Evolutionary conservation across 2,888 invertebrate genomes (phyloP), one percentile per base, ranked within the genome.

Genomic region (Drosophila falleni): DNA sequence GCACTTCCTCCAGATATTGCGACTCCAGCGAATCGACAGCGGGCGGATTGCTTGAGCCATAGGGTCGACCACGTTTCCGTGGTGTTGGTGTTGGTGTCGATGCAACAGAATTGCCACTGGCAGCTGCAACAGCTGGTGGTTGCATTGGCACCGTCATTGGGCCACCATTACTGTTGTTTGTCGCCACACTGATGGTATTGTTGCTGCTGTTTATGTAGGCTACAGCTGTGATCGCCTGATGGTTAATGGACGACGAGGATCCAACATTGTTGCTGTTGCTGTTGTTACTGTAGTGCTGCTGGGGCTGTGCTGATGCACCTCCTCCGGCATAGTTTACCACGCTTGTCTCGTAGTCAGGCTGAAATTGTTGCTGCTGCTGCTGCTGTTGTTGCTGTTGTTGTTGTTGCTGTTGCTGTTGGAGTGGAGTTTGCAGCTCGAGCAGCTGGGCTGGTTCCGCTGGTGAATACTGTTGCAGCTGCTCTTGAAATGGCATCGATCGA

Each of bases 351-450:
- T 72, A 76, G 46, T 63, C 61, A 23, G 71, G 39, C 19, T 78
- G 78, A 55, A 74, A 74, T 31, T 70, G 37, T n/a, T 37, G 73
- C 9, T 82, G 85, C 1, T n/a, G n/a, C n/a, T 85, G 75, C 5
- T 82, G 85, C 1, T 88, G 78, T 1, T 81, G 82, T 0, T 82
- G 81, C 5, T 87, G 88, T 2, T 83, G 78, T 0, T 83, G 83
- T 1, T 84, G 87, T 1, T 78, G 88, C 6, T 87, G 85, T 15
- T 85, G 83, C 13, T 69, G 74, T n/a, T 87, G 87, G 10, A 78
- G 88, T 13, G 90, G 90, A 9, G 89, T 90, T 62, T 89, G 89
- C 60, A 89, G 46, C 56, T 89, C 90, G 11, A 89, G 80, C 58
- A 90, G 54, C 59, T 89, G 88, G 44, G 83, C 62, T 39, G 80